Evolutionary conservation across 2,888 invertebrate genomes (phyloP).

Genomic region (Lucinisca nassula): DNA sequence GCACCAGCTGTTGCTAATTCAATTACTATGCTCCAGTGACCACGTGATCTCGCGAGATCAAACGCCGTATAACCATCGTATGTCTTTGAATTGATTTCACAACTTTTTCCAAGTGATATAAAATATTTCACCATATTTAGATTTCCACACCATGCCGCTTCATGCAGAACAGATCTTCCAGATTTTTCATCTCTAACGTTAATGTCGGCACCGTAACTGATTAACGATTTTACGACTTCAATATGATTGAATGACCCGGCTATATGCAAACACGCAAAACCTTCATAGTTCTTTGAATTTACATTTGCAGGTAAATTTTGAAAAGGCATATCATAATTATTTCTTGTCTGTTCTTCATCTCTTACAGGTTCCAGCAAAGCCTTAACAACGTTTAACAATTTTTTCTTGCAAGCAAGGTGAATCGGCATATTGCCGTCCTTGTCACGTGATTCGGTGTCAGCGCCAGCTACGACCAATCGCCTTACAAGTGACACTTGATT

Average conservation of each 20-base stretch:
- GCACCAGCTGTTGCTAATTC: conserved; percentile 7
- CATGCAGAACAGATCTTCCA: conserved; percentile 10
- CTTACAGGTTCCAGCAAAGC: conserved; percentile 10
- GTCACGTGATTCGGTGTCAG: conserved; percentile 23
- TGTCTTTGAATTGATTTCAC: background rate
- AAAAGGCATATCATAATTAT: conserved; percentile 9
- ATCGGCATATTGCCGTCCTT: conserved; percentile 33
- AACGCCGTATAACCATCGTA: conserved; percentile 1
- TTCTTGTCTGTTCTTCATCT: conserved; percentile 1
- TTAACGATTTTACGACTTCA: conserved; percentile 11
- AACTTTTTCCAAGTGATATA: background rate
- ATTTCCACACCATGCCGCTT: conserved; percentile 6
- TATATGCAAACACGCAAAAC: conserved; percentile 51
- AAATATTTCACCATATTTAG: background rate
- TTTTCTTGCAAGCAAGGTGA: conserved; percentile 20
- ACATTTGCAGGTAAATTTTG: conserved; percentile 10
- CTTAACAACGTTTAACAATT: background rate
- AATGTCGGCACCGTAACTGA: conserved; percentile 30
- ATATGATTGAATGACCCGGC: conserved; percentile 25
- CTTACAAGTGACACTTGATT: conserved; percentile 12
- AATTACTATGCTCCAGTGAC: background rate
- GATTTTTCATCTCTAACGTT: conserved; percentile 17
- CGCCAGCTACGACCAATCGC: conserved; percentile 28
- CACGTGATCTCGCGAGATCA: background rate
- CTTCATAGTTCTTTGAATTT: conserved; percentile 53